These are phyloP conservation scores for Hyposmocoma kahamanoa DNA, from an alignment of 1,140 invertebrate genomes.

Conservation along the genomic window DNA sequence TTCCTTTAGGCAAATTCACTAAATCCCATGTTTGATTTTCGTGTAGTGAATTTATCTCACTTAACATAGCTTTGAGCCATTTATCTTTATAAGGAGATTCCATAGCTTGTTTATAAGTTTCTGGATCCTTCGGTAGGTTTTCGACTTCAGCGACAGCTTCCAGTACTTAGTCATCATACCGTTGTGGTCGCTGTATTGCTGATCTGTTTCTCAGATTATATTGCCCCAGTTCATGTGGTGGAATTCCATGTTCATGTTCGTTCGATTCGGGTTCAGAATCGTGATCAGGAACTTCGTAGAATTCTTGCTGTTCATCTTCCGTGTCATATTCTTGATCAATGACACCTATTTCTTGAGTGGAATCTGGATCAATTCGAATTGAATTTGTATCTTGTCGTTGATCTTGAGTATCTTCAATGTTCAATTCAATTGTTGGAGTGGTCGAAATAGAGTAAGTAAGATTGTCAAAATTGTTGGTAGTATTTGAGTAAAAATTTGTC, in stretches of 20 bases:
- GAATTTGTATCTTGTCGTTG: background rate
- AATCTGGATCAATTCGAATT: background rate
- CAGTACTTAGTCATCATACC: slow-evolving; percentile 5
- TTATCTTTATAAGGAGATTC: slow-evolving; percentile 8
- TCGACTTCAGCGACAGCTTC: slow-evolving; percentile 5
- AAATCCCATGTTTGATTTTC: slow-evolving; percentile 22
- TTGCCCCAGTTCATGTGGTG: background rate
- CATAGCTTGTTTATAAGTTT: slow-evolving; percentile 6
- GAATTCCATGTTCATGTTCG: background rate
- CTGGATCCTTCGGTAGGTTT: slow-evolving; percentile 1
- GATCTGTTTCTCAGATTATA: slow-evolving; percentile 5
- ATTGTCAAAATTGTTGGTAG: background rate
- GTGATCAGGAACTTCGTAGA: background rate
- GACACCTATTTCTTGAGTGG: background rate
- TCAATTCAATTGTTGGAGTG: background rate
- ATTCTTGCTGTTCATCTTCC: background rate
- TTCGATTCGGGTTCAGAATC: background rate
- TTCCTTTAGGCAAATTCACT: slow-evolving; percentile 22
- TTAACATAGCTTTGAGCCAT: slow-evolving; percentile 21
- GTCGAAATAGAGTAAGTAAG: background rate
- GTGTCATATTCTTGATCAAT: background rate
- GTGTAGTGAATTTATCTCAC: slow-evolving; percentile 16
- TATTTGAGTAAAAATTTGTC: background rate
- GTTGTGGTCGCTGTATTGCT: background rate
- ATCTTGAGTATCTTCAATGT: background rate